Evolutionary conservation across 2,113 vertebrate species (phyloP), one percentile per base, ranked within the genome.

Genomic region (Micromys minutus): DNA sequence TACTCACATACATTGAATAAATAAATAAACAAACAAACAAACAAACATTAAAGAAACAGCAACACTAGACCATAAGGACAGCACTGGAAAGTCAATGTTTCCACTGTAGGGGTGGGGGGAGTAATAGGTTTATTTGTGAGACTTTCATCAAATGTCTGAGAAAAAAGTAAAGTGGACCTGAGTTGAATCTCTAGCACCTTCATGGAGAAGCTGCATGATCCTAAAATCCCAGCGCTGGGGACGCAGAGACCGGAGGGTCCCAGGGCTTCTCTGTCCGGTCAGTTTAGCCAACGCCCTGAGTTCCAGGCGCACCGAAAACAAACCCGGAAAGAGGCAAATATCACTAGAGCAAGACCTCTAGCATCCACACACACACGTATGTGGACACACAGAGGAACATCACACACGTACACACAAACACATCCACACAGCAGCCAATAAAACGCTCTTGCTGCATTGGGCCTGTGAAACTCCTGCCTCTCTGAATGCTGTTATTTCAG

Each of bases 201-300:
- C 21, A 21, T 4, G 34, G 45, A 50, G 29, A 77, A 16, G 29
- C 3, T 0, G 26, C 1, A 1, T 19, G 45, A 4, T 29, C 75
- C 45, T 34, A 29, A 19, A 34, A 55, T 55, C 34, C 50, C 34
- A 34, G 45, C 3, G 7, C 47, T 34, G 29, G 16, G 47, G 75
- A 50, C 19, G 75, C 75, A 50, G 47, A 52, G 75, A 19, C 21
- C 0, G 3, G 29, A 8, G 29, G 3, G 3, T 77, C 29, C 42
- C 15, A 10, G 72, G 26, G 24, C 72, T 75, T n/a, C 42, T 11
- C 5, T 6, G 42, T 45, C 42, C 42, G 47, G 42, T 6, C 12
- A 15, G 24, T 6, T 47, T 29, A 47, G 72, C 22, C 72, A 24
- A 74, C 22, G 24, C 7, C 1, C 26, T 50, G 50, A 55, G 50